Percentiles rank a stretch among this genome's conserved stretches.
phyloP scores from a whole-genome alignment of 2,888 invertebrate species.

The Chrysolina americana region DNA sequence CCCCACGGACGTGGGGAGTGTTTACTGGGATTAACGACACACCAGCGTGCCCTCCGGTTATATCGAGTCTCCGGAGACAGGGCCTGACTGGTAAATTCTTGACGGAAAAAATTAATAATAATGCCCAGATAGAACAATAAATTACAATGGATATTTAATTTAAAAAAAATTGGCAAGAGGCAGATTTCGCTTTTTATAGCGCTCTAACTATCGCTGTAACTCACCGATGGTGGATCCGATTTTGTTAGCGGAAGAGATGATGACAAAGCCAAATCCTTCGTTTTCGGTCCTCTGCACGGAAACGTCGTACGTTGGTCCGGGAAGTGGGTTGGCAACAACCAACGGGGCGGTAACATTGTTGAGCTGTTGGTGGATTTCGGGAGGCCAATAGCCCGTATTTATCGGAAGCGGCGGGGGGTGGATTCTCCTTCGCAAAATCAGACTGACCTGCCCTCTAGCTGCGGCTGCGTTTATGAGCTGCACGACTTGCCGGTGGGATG shows the following conservation, averaged over 20 bases:
- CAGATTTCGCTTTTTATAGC: too few relatives aligned
- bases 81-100: too few relatives aligned
- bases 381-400: constrained; percentile 57
- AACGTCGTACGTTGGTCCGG: constrained; percentile 88
- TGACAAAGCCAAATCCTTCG: constrained; percentile 99
- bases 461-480: constrained; percentile 93
- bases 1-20: too few relatives aligned
- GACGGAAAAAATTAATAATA: too few relatives aligned
- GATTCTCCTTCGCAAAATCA: constrained; percentile 76
- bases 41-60: too few relatives aligned
- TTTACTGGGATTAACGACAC: too few relatives aligned
- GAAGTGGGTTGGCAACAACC: constrained; percentile 52
- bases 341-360: constrained; percentile 53
- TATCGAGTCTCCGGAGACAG: too few relatives aligned
- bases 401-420: constrained; percentile 59
- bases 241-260: constrained; percentile 95
- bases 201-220: constrained; percentile 49
- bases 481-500: constrained; percentile 94
- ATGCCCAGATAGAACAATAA: too few relatives aligned
- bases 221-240: constrained; percentile 90
- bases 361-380: constrained; percentile 53
- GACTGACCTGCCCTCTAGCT: constrained; percentile 84
- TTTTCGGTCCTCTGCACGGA: constrained; percentile 91
- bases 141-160: too few relatives aligned
- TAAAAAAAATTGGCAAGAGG: too few relatives aligned